These are phyloP conservation scores for Fissipunctia ypsillon DNA, from an alignment of 2,888 invertebrate species.

Conservation along the genomic window DNA sequence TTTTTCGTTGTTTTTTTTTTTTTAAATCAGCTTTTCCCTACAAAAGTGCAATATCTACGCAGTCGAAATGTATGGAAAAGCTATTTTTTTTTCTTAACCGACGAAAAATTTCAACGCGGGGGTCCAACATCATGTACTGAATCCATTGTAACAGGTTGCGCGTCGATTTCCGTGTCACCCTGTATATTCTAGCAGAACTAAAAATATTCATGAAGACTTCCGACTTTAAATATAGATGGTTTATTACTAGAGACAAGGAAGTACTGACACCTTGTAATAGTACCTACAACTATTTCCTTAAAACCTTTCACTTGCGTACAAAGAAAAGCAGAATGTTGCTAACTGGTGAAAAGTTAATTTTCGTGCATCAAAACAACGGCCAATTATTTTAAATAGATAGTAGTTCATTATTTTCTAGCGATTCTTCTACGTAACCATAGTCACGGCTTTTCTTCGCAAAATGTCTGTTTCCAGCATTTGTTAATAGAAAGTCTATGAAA, in stretches of 20 bases:
- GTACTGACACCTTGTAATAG: not conserved
- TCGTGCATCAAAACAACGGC: constrained; percentile 14
- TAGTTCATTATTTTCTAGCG: constrained; percentile 17
- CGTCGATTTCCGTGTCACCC: too few species aligned
- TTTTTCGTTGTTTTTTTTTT: too few species aligned
- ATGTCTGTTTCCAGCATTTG: constrained; percentile 11
- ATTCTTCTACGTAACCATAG: constrained; percentile 13
- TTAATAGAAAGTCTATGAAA: constrained; percentile 48
- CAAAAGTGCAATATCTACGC: too few species aligned
- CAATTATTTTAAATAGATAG: constrained; percentile 37
- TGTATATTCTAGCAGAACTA: not conserved
- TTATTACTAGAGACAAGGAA: not conserved
- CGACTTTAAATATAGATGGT: not conserved
- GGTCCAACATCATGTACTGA: too few species aligned
- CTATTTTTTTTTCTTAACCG: too few species aligned
- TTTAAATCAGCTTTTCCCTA: too few species aligned
- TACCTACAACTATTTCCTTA: not conserved
- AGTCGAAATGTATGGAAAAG: too few species aligned
- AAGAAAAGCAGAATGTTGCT: not conserved
- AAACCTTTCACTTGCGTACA: not conserved
- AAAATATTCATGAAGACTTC: not conserved
- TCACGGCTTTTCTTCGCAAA: constrained; percentile 21
- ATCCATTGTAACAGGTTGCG: too few species aligned
- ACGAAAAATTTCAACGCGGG: too few species aligned
- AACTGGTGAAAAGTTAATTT: constrained; percentile 1